Conservation (phyloP, 2,113 vertebrate species). For the Forbesichthys papilliferus region DNA sequence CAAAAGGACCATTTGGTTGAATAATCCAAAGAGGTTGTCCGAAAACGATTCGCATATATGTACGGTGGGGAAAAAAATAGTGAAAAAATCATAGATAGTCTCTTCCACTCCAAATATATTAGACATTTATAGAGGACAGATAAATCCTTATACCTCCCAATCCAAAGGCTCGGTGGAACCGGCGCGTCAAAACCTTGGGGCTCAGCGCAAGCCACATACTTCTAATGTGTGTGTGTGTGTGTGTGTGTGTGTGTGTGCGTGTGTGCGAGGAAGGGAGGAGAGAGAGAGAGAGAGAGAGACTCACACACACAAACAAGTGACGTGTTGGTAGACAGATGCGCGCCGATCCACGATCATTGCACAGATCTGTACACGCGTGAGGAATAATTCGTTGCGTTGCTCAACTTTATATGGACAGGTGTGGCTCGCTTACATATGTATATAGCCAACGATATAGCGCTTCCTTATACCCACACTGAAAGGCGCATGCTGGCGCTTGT, state of each 20-base stretch:
- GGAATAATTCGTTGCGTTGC: no score
- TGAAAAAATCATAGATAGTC: not conserved
- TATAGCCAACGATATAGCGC: no score
- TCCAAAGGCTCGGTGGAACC: slow-evolving; percentile 3
- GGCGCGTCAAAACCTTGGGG: not conserved
- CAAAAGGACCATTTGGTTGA: slow-evolving; percentile 16
- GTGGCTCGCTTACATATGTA: no score
- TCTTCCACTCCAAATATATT: not conserved
- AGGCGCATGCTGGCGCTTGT: not conserved
- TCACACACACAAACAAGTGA: not conserved
- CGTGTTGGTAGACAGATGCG: no score
- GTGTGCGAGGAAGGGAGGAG: no score
- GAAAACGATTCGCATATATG: slow-evolving; percentile 2
- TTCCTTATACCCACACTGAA: no score
- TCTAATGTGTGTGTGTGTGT: not conserved
- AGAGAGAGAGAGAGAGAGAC: not conserved
- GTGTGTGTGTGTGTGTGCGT: not conserved
- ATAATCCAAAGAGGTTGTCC: slow-evolving; percentile 37
- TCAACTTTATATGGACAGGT: no score
- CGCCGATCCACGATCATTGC: no score
- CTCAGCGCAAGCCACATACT: slow-evolving; percentile 1
- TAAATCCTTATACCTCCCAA: slow-evolving; percentile 10
- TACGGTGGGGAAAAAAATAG: not conserved
- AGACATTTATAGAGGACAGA: not conserved
- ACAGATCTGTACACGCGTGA: no score